Evolutionary conservation across 2,888 invertebrate genomes (phyloP).

Genomic region (Drosophila subquinaria): DNA sequence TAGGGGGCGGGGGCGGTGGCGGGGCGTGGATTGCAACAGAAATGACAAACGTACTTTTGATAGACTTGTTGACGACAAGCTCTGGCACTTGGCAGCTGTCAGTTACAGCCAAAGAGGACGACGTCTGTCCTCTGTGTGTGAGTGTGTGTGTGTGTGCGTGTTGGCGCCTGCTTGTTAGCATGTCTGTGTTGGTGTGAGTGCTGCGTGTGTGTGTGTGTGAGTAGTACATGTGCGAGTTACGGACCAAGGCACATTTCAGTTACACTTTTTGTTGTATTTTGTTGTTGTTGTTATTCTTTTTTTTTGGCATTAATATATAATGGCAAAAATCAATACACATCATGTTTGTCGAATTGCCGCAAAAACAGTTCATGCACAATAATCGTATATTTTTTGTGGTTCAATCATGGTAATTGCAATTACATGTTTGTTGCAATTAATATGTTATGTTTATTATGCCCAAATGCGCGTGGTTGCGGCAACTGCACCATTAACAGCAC

Average conservation of each 20-base stretch:
- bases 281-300: conserved; percentile 29
- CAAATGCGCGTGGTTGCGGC: conserved; percentile 39
- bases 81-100: conserved; percentile 79
- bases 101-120: conserved; percentile 57
- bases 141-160: conserved; percentile 5
- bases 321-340: conserved; percentile 71
- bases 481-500: conserved; percentile 16
- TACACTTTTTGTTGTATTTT: conserved; percentile 50
- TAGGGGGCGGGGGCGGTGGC: conserved; percentile 3
- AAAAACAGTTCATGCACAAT: conserved; percentile 53
- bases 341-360: conserved; percentile 55
- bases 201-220: conserved; percentile 23
- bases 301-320: conserved; percentile 66
- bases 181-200: background rate
- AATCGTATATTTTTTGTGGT: conserved; percentile 57
- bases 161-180: conserved; percentile 26
- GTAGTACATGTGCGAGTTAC: conserved; percentile 39
- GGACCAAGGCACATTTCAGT: conserved; percentile 52
- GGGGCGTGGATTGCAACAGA: conserved; percentile 63
- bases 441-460: conserved; percentile 59
- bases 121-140: conserved; percentile 17
- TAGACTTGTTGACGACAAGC: conserved; percentile 81
- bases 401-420: conserved; percentile 70
- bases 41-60: conserved; percentile 82
- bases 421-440: conserved; percentile 66